Conservation (phyloP, 2,797 vertebrate genomes). For the Taeniopygia guttata region DNA sequence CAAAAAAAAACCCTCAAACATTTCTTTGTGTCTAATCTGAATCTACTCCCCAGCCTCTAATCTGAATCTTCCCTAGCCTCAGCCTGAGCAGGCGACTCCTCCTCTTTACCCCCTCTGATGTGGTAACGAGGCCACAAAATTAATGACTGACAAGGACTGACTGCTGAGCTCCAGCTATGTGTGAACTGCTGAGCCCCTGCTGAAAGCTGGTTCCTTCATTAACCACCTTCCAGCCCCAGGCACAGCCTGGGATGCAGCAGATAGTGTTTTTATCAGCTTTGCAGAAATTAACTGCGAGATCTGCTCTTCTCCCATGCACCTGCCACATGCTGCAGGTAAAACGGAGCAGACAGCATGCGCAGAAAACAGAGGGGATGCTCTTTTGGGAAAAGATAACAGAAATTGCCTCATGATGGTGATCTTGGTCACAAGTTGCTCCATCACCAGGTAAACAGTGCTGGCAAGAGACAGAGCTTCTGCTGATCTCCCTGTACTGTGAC, state of each 20-base stretch:
- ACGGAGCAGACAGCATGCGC: not conserved
- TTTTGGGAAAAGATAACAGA: not conserved
- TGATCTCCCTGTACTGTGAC: not conserved
- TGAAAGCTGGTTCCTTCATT: not conserved
- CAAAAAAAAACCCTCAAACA: not conserved
- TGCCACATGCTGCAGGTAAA: not conserved
- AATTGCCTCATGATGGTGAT: not conserved
- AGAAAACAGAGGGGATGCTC: not conserved
- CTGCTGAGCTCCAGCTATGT: not conserved
- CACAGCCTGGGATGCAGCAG: not conserved
- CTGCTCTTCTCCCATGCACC: not conserved
- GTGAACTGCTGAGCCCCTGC: not conserved
- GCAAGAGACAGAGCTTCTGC: not conserved
- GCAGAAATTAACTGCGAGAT: not conserved
- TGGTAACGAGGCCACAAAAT: rapidly evolving
- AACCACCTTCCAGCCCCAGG: not conserved
- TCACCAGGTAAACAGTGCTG: not conserved
- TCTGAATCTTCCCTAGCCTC: not conserved
- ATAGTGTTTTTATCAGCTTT: not conserved
- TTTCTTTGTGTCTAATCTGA: not conserved
- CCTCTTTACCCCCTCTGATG: not conserved
- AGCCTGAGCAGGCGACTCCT: not conserved
- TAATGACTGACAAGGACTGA: not conserved
- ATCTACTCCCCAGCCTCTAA: not conserved
- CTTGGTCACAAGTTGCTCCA: not conserved